A percentile compares a stretch with the other conserved stretches of the same genome.
Evolutionary conservation across 2,888 invertebrate species (phyloP).

Genomic region (Lasioglossum figueresi): DNA sequence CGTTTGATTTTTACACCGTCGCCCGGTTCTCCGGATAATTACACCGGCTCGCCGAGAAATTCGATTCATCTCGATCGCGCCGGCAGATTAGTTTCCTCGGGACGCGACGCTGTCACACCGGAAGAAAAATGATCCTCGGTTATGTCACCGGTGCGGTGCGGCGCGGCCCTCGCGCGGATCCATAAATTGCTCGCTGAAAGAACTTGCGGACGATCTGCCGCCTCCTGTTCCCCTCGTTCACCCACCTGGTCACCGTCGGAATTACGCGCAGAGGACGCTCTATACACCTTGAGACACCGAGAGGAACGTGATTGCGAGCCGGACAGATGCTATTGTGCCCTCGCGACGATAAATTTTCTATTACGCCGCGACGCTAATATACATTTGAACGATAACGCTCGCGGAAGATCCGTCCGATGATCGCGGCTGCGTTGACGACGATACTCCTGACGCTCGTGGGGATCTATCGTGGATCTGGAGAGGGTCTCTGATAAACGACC

Average conservation of each 20-base stretch:
- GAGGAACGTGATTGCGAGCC: conserved; percentile 58
- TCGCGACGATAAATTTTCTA: conserved; percentile 55
- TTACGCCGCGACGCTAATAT: conserved; percentile 61
- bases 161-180: conserved; percentile 38
- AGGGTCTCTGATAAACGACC: background rate
- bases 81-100: conserved; percentile 49
- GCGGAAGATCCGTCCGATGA: conserved; percentile 27
- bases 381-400: conserved; percentile 57
- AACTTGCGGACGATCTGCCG: conserved; percentile 14
- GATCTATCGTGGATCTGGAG: background rate
- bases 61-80: conserved; percentile 65
- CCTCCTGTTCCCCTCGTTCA: background rate
- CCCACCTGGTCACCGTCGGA: conserved; percentile 21
- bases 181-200: conserved; percentile 62
- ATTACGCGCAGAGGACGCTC: conserved; percentile 37
- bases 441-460: conserved; percentile 20
- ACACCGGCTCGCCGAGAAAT: conserved; percentile 54
- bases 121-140: conserved; percentile 62
- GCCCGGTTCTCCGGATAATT: conserved; percentile 49
- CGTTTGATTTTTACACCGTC: background rate
- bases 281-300: conserved; percentile 41
- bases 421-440: conserved; percentile 42
- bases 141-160: conserved; percentile 40
- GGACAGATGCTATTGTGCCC: conserved; percentile 36
- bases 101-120: conserved; percentile 47